Evolutionary conservation across 2,888 invertebrate genomes (phyloP), one percentile per base, ranked within the genome.

Genomic region (Caenorhabditis japonica): DNA sequence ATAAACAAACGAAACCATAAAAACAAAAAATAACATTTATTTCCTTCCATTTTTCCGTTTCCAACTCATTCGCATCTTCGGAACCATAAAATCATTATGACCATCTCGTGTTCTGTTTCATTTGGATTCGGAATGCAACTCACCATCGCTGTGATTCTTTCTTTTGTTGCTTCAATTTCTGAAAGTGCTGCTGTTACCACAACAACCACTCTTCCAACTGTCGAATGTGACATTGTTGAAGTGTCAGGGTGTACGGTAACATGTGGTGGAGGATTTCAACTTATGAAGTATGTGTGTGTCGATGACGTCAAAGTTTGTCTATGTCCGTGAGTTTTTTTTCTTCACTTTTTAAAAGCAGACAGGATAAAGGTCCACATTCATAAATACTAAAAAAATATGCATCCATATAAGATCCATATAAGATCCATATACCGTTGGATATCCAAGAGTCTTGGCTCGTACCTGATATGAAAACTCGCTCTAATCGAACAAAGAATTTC

Each of bases 21-120:
- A n/a, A n/a, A n/a, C n/a, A n/a, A n/a, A n/a, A n/a, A n/a, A n/a
- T n/a, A n/a, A n/a, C n/a, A n/a, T n/a, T n/a, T n/a, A n/a, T n/a
- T n/a, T n/a, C n/a, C n/a, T n/a, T n/a, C n/a, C n/a, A n/a, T n/a
- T n/a, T n/a, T n/a, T n/a, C n/a, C n/a, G n/a, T n/a, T n/a, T n/a
- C n/a, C n/a, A n/a, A n/a, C n/a, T n/a, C n/a, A n/a, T n/a, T n/a
- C n/a, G n/a, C n/a, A n/a, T n/a, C n/a, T n/a, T n/a, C n/a, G n/a
- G n/a, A 49, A 34, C 58, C 41, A 66, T 58, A 66, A 66, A 66
- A 66, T 36, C 56, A 66, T 66, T 51, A 66, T 55, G 66, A 36
- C 55, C 41, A 33, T 23, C 43, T 12, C 12, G 41, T 23, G 41
- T 41, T 10, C 12, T 25, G 34, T 15, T 21, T 13, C n/a, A 0